These are phyloP conservation scores for Aphidius gifuensis DNA, from an alignment of 1,140 invertebrate species.

Conservation along the genomic window DNA sequence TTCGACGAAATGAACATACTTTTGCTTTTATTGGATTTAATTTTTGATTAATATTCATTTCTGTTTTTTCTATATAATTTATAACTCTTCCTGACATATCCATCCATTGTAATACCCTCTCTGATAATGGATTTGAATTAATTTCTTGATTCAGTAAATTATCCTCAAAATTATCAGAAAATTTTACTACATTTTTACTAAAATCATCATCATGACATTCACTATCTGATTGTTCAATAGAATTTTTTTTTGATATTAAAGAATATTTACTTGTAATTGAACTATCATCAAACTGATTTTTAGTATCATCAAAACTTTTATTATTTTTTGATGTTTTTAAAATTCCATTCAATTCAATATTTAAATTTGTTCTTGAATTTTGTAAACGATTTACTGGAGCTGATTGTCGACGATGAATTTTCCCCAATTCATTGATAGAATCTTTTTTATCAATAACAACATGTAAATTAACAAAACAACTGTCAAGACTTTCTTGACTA, in stretches of 20 bases:
- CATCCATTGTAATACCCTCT: slow-evolving; percentile 56
- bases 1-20: slow-evolving; percentile 7
- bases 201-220: not conserved
- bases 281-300: not conserved
- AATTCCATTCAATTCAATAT: slow-evolving; percentile 20
- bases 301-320: slow-evolving; percentile 2
- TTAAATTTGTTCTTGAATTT: slow-evolving; percentile 10
- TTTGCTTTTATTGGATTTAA: slow-evolving; percentile 4
- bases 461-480: slow-evolving; percentile 44
- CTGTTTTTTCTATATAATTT: slow-evolving; percentile 36
- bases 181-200: not conserved
- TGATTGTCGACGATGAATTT: slow-evolving; percentile 35
- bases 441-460: slow-evolving; percentile 37
- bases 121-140: slow-evolving; percentile 44
- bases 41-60: not conserved
- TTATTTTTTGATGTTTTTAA: slow-evolving; percentile 27
- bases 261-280: not conserved
- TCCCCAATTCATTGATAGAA: slow-evolving; percentile 20
- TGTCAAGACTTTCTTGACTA: slow-evolving; percentile 34
- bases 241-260: slow-evolving; percentile 6
- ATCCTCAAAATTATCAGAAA: slow-evolving; percentile 13
- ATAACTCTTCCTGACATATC: slow-evolving; percentile 46
- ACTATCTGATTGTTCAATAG: not conserved
- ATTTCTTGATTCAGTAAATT: slow-evolving; percentile 18
- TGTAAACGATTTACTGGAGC: slow-evolving; percentile 26